phyloP scores from a whole-genome alignment of 2,888 invertebrate species.

The Drosophila kuntzei region DNA sequence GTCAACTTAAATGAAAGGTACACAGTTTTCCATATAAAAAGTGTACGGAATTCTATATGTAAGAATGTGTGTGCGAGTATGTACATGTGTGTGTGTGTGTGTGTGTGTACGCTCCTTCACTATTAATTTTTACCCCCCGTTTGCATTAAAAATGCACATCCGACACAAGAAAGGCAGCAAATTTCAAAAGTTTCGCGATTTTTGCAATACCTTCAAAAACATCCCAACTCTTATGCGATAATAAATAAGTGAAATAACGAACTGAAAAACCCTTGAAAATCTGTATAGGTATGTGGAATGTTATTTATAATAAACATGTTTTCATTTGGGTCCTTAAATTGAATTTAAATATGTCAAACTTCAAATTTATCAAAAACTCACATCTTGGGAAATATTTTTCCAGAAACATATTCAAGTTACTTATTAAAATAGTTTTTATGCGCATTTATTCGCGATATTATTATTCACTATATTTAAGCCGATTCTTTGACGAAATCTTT shows the following conservation, averaged over 20 bases:
- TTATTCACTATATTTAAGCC: too few species aligned
- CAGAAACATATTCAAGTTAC: too few species aligned
- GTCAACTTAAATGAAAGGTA: conserved; percentile 82
- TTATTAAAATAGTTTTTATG: too few species aligned
- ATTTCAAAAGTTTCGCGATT: conserved; percentile 41
- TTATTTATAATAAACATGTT: not conserved
- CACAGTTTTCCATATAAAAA: conserved; percentile 75
- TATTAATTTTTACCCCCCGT: conserved; percentile 42
- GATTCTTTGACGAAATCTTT: too few species aligned
- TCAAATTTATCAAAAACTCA: too few species aligned
- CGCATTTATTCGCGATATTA: too few species aligned
- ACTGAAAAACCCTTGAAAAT: not conserved
- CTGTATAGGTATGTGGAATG: not conserved
- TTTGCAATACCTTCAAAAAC: not conserved
- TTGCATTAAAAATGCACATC: conserved; percentile 51
- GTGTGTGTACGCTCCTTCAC: conserved; percentile 39
- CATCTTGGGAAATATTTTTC: too few species aligned
- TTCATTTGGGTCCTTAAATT: not conserved
- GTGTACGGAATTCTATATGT: conserved; percentile 53
- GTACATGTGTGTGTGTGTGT: not conserved
- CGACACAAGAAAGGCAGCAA: conserved; percentile 35
- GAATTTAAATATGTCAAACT: not conserved
- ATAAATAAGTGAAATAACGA: not conserved
- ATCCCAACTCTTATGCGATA: not conserved
- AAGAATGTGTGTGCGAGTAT: conserved; percentile 14